These are phyloP conservation scores for Phaethon lepturus DNA, from an alignment of 2,113 vertebrate genomes.

Conservation along the genomic window DNA sequence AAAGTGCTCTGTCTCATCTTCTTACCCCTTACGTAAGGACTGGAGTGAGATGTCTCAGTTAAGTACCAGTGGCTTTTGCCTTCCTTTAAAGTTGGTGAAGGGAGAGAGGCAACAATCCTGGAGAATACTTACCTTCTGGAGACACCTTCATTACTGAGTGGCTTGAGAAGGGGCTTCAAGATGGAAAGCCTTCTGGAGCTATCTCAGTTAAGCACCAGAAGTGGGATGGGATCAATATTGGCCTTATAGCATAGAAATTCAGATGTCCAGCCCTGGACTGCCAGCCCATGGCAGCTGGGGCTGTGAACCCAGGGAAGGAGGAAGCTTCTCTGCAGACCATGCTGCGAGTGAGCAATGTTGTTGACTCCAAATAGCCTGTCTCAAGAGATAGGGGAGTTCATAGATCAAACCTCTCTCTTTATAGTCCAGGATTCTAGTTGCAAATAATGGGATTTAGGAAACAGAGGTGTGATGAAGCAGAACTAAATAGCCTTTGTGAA, in stretches of 20 bases:
- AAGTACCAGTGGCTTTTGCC: neutral
- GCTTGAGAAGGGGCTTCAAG: neutral
- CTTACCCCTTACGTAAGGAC: neutral
- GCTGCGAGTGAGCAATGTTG: rapidly evolving
- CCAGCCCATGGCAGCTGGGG: rapidly evolving
- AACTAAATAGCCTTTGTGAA: conserved; percentile 38
- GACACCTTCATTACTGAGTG: neutral
- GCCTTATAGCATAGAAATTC: neutral
- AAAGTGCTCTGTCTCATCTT: neutral
- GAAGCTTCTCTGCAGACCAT: neutral
- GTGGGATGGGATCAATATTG: rapidly evolving
- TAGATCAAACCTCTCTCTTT: neutral
- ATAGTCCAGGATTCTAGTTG: neutral
- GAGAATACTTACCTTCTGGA: neutral
- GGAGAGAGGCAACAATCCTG: rapidly evolving
- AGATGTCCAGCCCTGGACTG: neutral
- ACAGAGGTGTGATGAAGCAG: conserved; percentile 18
- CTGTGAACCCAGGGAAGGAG: rapidly evolving
- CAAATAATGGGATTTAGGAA: conserved; percentile 32
- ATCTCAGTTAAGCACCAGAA: neutral
- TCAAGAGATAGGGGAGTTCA: neutral
- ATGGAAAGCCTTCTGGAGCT: neutral
- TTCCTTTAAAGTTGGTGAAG: neutral
- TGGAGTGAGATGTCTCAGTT: neutral
- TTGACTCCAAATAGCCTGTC: neutral